These are phyloP conservation scores for Lampris megalopsis DNA, from an alignment of 2,113 vertebrate genomes.

Conservation along the genomic window DNA sequence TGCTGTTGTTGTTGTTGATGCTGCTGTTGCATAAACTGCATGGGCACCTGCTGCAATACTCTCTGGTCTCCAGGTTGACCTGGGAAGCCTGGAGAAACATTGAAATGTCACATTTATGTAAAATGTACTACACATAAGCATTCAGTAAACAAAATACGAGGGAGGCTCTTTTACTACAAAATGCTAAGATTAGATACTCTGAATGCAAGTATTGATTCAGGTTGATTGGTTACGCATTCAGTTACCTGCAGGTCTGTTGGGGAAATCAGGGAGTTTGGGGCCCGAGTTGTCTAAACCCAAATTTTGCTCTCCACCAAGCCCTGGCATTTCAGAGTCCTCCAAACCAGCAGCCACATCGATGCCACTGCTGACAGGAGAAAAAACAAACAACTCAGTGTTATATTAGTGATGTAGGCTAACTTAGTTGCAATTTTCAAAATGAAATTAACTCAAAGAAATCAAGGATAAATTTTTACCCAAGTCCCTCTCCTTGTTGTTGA, in stretches of 20 bases:
- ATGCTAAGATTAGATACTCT: neutral
- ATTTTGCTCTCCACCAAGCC: constrained; percentile 88
- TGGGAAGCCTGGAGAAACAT: constrained; percentile 86
- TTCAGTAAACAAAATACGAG: neutral
- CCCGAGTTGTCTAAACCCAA: constrained; percentile 87
- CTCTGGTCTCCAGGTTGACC: constrained; percentile 93
- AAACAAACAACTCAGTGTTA: neutral
- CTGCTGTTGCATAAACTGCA: constrained; percentile 89
- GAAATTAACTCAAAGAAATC: neutral
- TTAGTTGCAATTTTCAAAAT: neutral
- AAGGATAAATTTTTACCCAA: constrained; percentile 84
- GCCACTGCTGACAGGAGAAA: constrained; percentile 73
- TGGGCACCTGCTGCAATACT: constrained; percentile 91
- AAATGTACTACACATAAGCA: neutral
- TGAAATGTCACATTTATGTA: neutral
- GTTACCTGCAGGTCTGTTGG: constrained; percentile 89
- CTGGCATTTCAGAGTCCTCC: constrained; percentile 90
- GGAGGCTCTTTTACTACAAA: neutral
- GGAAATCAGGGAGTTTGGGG: constrained; percentile 91
- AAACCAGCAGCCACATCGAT: constrained; percentile 87
- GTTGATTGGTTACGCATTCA: neutral
- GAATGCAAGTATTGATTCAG: neutral
- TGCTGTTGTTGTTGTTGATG: constrained; percentile 75
- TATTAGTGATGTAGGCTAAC: neutral
- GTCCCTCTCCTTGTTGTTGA: constrained; percentile 89